Evolutionary conservation across 2,113 vertebrate genomes (phyloP), one percentile per base, ranked within the genome.

Genomic region (Corythaeola cristata): DNA sequence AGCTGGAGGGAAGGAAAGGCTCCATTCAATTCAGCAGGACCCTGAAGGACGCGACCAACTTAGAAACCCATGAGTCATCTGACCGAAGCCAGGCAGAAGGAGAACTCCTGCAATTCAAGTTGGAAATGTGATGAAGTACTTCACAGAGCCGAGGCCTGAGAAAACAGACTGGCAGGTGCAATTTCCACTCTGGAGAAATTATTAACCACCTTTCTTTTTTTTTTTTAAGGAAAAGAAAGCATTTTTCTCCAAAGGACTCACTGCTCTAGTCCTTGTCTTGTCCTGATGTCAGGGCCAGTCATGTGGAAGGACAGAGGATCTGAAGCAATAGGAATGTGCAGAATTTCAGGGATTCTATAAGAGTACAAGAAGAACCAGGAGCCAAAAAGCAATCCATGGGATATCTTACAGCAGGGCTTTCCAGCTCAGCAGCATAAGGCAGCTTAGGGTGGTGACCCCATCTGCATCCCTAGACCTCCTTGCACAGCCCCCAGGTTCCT

Each of bases 1-100:
- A 78, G 74, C 74, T 91, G 56, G 66, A 18, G 30, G 66, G 71
- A 82, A 66, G 67, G 82, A 35, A 88, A 80, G 32, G 44, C 56
- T 92, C 66, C 77, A 6, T 64, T 94, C 80, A 85, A 26, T 85
- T 72, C 58, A 24, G 6, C 52, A 32, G 81, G 56, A 78, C 67
- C 79, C 80, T 77, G 86, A 89, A 95, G 91, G 81, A 96, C 9
- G 2, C n/a, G 91, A 93, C 93, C 84, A 85, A 76, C 94, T 94
- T 52, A 6, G 55, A 82, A 91, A 93, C 15, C 66, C 35, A 3
- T 89, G 87, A 97, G 84, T 96, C 96, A 96, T 88, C 52, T 3
- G 1, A 21, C 3, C 1, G 7, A 88, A 95, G 76, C 37, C 64
- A 47, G 59, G 68, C 72, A 63, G 86, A 30, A 75, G 89, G 16